These are phyloP conservation scores for Hyposoter dolosus DNA, from an alignment of 2,888 invertebrate species.

Conservation along the genomic window DNA sequence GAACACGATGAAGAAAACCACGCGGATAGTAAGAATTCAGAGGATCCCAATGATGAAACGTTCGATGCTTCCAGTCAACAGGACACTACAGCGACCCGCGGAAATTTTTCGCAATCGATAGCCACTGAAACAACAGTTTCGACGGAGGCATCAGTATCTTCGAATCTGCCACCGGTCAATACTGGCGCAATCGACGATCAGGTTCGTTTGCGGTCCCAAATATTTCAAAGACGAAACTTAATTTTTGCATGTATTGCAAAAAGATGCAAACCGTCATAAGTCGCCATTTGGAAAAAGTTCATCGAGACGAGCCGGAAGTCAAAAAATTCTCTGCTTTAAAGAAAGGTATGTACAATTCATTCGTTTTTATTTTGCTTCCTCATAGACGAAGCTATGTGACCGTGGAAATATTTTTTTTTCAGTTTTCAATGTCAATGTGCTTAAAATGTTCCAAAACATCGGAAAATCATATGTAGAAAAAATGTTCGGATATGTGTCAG, in stretches of 20 bases:
- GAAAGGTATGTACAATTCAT: slow-evolving; percentile 18
- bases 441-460: no score
- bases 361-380: neutral
- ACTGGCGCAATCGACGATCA: slow-evolving; percentile 30
- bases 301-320: slow-evolving; percentile 4
- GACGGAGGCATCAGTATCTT: neutral
- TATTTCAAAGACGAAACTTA: slow-evolving; percentile 20
- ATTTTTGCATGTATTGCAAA: slow-evolving; percentile 34
- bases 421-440: no score
- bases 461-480: no score
- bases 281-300: slow-evolving; percentile 16
- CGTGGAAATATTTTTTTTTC: no score
- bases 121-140: neutral
- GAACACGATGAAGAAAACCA: slow-evolving; percentile 8
- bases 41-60: slow-evolving; percentile 8
- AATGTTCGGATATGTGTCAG: no score
- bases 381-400: no score
- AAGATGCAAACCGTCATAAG: slow-evolving; percentile 23
- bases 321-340: slow-evolving; percentile 18
- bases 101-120: neutral
- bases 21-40: neutral
- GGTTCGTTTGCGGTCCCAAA: slow-evolving; percentile 13
- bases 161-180: neutral
- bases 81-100: slow-evolving; percentile 3
- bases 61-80: neutral